Evolutionary conservation across 2,797 vertebrate genomes (phyloP), one percentile per base, ranked within the genome.

Genomic region (Lithobates pipiens): DNA sequence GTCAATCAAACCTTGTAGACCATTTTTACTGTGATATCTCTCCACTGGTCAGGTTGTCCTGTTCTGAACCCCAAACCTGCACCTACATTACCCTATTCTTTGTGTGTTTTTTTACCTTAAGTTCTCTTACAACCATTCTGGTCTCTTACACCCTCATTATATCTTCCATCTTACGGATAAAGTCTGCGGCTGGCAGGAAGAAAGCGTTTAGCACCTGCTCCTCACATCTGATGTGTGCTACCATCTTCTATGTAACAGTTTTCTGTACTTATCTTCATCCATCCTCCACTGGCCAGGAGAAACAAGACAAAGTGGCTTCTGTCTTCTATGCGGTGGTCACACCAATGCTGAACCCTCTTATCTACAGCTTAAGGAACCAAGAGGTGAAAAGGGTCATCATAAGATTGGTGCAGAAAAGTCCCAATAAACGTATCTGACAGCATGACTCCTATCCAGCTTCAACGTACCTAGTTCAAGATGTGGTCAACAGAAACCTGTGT

Each of bases 281-380:
- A 9, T n/a, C 76, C 16, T 39, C 10, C n/a, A 25, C 36, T 27
- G 2, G 10, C 57, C 65, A 65, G 8, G 9, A 42, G 13, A 39
- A 42, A 23, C 18, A 39, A 77, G 76, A 77, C 23, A 77, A 65
- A 57, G 34, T 77, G 29, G 34, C 36, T 42, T 65, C 76, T 63
- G 61, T 77, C 16, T 57, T 77, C 25, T 77, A 77, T 25, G n/a
- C 34, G 3, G 57, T 77, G 23, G 61, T 77, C 23, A 77, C 57
- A 0, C 76, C 76, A 16, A 77, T 77, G 76, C 13, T 77, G 13
- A 77, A 77, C 27, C 76, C 76, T 7, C 57, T 77, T 1, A 77
- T 77, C 7, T 77, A 77, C 57, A 65, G 57, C 13, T n/a, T 77
- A 32, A 77, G 76, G 57, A 77, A 77, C 76, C 76, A 77, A 65